Evolutionary conservation across 2,113 vertebrate species (phyloP), one percentile per base, ranked within the genome.

Genomic region (Notarius lentiginosus): DNA sequence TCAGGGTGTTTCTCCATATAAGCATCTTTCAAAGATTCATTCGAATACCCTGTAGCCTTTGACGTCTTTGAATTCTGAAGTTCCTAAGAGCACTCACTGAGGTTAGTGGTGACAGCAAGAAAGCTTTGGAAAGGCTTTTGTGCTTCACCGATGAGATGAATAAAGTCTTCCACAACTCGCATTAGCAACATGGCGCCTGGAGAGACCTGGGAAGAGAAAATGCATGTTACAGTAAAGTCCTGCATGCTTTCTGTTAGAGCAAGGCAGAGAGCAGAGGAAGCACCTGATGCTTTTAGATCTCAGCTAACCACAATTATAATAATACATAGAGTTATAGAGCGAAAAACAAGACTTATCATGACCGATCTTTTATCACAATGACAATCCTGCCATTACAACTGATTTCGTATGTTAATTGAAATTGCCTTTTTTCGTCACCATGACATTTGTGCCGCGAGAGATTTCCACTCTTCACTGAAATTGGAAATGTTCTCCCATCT

Each of bases 81-180:
- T 17, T 41, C 17, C 56, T 47, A 61, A 72, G 41, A 86, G 11
- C 89, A 95, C 95, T 93, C 91, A 99, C 98, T 97, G 92, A 99
- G 94, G 92, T 99, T 99, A 91, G 97, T 97, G 0, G 98, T 99
- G 92, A 99, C 97, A 4, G 98, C 96, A 72, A 99, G 95, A 82
- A 98, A 98, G 94, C 97, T 99, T 94, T 99, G 98, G 92, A 99
- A 99, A 65, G 98, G 97, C 90, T 99, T 99, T 89, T 96, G 95
- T 20, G 93, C 93, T 88, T 95, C 95, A 41, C 98, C 98, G 0
- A 99, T 96, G 91, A 99, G 95, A 90, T 99, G 98, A 91, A 99
- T 99, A 92, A 99, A 99, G 90, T 99, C 98, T 89, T 99, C 98
- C 89, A 99, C 94, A n/a, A 98, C 97, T 88, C 96, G 96, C 96